phyloP scores from a whole-genome alignment of 2,113 vertebrate species.

The Cheilinus undulatus region DNA sequence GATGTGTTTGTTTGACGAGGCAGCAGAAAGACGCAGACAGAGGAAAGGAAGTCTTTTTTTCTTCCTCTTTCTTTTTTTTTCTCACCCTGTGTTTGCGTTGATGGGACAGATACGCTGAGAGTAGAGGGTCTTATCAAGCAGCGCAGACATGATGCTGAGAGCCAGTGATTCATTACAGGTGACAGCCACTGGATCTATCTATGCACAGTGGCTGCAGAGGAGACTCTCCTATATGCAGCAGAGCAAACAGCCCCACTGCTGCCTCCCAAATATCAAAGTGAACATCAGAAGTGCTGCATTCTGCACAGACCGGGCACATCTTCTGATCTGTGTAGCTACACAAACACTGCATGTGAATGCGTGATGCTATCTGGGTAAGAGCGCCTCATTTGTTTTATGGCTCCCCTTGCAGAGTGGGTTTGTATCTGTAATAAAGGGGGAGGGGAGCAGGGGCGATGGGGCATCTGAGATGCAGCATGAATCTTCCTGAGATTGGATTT shows the following conservation, averaged over 20 bases:
- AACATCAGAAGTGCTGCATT: conserved; percentile 48
- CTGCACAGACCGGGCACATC: conserved; percentile 25
- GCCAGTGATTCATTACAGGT: conserved; percentile 79
- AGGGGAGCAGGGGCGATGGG: conserved; percentile 20
- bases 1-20: conserved; percentile 47
- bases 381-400: conserved; percentile 70
- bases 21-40: conserved; percentile 10
- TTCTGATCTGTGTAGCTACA: conserved; percentile 40
- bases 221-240: conserved; percentile 25
- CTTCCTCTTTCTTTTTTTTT: conserved; percentile 6
- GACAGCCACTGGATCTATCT: conserved; percentile 69
- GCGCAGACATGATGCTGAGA: conserved; percentile 70
- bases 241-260: background rate
- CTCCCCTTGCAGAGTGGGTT: conserved; percentile 37
- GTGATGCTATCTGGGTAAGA: conserved; percentile 50
- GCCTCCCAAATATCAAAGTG: conserved; percentile 34
- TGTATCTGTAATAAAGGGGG: conserved; percentile 61
- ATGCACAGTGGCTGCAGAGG: conserved; percentile 38
- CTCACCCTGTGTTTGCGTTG: conserved; percentile 39
- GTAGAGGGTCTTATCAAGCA: conserved; percentile 75
- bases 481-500: conserved; percentile 57
- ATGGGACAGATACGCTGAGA: conserved; percentile 73
- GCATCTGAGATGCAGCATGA: conserved; percentile 24
- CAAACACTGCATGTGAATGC: conserved; percentile 9
- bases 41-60: conserved; percentile 16